Evolutionary conservation across 2,113 vertebrate species (phyloP).

Genomic region (Hucho hucho): DNA sequence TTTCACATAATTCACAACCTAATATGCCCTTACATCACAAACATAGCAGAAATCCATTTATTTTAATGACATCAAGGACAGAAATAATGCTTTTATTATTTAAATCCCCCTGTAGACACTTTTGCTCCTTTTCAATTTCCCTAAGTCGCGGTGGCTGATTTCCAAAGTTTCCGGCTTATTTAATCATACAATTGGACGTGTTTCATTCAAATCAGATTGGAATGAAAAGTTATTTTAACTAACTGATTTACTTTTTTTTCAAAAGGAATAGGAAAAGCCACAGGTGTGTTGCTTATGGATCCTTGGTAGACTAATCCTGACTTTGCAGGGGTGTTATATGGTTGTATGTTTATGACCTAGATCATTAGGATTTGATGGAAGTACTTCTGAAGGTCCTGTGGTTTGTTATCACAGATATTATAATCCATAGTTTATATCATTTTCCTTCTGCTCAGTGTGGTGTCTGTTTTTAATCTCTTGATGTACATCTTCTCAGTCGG

Average conservation of each 20-base stretch:
- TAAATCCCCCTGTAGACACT: background rate
- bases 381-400: too few species aligned
- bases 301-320: too few species aligned
- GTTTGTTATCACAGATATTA: too few species aligned
- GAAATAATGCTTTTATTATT: constrained; percentile 2
- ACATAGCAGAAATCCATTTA: constrained; percentile 19
- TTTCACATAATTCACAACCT: constrained; percentile 32
- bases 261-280: constrained; percentile 21
- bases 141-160: constrained; percentile 5
- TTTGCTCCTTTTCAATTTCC: constrained; percentile 19
- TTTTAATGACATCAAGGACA: constrained; percentile 26
- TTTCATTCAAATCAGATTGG: constrained; percentile 13
- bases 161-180: constrained; percentile 29
- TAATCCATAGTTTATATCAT: too few species aligned
- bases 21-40: constrained; percentile 16
- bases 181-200: constrained; percentile 33
- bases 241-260: constrained; percentile 30
- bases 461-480: too few species aligned
- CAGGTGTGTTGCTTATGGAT: background rate
- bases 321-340: too few species aligned
- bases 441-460: too few species aligned
- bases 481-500: too few species aligned
- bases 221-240: constrained; percentile 35
- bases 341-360: too few species aligned
- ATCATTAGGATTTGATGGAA: too few species aligned